A percentile compares a stretch with the other conserved stretches of the same genome.
phyloP scores from a whole-genome alignment of 2,797 vertebrate species.

The Sebastes trivittatus region DNA sequence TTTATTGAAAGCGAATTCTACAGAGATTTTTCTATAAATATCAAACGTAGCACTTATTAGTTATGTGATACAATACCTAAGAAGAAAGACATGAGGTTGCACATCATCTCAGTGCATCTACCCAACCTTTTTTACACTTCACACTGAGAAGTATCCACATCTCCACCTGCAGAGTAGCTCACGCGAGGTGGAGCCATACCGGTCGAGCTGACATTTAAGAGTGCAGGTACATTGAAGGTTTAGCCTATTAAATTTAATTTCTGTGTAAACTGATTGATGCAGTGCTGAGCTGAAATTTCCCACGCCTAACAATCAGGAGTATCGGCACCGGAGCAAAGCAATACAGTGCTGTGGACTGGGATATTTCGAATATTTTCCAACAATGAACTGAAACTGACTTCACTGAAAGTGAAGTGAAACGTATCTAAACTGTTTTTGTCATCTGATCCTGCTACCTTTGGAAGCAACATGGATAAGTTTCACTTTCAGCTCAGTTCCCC shows the following conservation, averaged over 20 bases:
- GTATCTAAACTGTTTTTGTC: no score
- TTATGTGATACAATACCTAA: not conserved
- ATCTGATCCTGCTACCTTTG: no score
- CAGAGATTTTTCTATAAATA: not conserved
- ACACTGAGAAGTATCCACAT: not conserved
- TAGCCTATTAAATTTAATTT: not conserved
- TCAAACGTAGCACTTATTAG: not conserved
- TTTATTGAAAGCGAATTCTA: not conserved
- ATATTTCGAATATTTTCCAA: no score
- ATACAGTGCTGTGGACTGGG: no score
- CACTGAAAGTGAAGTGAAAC: no score
- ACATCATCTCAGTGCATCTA: not conserved
- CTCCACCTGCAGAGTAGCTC: not conserved
- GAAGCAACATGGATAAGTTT: no score
- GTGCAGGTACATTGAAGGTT: not conserved
- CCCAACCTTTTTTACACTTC: not conserved
- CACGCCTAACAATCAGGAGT: not conserved
- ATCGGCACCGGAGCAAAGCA: no score
- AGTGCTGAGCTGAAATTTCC: not conserved
- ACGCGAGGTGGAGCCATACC: not conserved
- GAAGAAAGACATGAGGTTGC: not conserved
- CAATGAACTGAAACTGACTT: no score
- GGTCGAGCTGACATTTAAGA: not conserved
- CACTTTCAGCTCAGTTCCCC: no score
- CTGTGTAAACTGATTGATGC: not conserved